phyloP scores from a whole-genome alignment of 2,797 vertebrate species.

The Chelmon rostratus region DNA sequence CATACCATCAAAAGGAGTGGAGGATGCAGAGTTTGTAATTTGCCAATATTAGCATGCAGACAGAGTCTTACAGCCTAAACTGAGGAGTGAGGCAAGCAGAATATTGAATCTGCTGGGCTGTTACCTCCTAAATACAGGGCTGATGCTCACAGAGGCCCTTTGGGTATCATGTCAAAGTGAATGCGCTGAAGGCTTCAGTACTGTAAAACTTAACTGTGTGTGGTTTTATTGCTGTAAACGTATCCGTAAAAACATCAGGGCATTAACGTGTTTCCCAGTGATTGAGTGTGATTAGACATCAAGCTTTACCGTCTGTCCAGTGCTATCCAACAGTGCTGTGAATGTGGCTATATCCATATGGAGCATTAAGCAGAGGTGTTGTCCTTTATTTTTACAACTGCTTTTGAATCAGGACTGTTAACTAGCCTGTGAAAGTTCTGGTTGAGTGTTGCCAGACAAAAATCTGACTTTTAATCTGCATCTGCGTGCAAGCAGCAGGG shows the following conservation, averaged over 20 bases:
- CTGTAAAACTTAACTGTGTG: constrained; percentile 53
- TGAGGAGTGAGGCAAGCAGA: constrained; percentile 49
- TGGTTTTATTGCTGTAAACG: constrained; percentile 50
- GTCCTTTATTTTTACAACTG: constrained; percentile 6
- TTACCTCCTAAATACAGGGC: constrained; percentile 61
- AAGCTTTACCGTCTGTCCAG: constrained; percentile 31
- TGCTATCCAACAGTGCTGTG: background rate
- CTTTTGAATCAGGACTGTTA: constrained; percentile 28
- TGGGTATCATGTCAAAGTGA: constrained; percentile 46
- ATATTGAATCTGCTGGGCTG: constrained; percentile 56
- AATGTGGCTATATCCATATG: constrained; percentile 26
- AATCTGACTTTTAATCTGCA: constrained; percentile 53
- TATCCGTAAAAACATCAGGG: constrained; percentile 24
- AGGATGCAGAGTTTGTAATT: constrained; percentile 61
- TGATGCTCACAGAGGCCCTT: constrained; percentile 44
- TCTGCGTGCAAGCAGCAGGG: constrained; percentile 51
- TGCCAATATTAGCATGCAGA: constrained; percentile 71
- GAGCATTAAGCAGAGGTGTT: constrained; percentile 18
- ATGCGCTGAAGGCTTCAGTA: constrained; percentile 7
- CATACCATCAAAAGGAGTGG: constrained; percentile 31
- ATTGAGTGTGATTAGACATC: constrained; percentile 27
- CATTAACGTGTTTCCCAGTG: constrained; percentile 27
- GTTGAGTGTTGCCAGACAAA: constrained; percentile 27
- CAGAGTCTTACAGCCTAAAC: constrained; percentile 53
- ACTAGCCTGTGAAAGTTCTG: constrained; percentile 21